Conservation (phyloP, 2,113 vertebrate genomes). For the Pitta sordida region DNA sequence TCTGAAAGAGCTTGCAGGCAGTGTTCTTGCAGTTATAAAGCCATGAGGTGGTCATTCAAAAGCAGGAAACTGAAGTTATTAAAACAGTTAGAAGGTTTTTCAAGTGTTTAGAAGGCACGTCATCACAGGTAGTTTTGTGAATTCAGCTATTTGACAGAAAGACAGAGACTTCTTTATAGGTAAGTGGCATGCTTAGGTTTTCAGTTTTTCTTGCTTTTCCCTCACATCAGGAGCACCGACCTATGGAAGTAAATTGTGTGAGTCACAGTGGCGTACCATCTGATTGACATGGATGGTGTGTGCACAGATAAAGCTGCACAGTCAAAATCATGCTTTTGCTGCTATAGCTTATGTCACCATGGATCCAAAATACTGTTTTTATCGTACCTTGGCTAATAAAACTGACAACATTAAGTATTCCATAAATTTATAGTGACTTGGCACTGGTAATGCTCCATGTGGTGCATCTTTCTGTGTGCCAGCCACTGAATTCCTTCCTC, state of each 20-base stretch:
- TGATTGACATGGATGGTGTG: background rate
- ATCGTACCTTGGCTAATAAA: background rate
- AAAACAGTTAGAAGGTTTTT: background rate
- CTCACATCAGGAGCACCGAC: background rate
- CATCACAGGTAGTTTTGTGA: background rate
- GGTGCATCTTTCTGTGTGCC: background rate
- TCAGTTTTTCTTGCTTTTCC: background rate
- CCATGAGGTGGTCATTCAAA: background rate
- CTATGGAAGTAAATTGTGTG: background rate
- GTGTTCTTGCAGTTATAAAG: background rate
- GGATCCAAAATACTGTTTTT: background rate
- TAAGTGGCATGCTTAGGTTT: background rate
- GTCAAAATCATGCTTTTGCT: background rate
- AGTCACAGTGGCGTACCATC: background rate
- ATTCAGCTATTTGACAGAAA: background rate
- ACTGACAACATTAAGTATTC: background rate
- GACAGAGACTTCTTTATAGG: background rate
- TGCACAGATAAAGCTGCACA: background rate
- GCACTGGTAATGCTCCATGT: background rate
- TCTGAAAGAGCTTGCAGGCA: background rate
- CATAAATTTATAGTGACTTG: background rate
- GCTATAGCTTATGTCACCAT: background rate
- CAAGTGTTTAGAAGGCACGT: background rate
- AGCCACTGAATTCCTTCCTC: background rate
- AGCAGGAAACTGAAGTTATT: background rate